Conservation (phyloP, 2,888 invertebrate species). For the Entomobrya proxima region DNA sequence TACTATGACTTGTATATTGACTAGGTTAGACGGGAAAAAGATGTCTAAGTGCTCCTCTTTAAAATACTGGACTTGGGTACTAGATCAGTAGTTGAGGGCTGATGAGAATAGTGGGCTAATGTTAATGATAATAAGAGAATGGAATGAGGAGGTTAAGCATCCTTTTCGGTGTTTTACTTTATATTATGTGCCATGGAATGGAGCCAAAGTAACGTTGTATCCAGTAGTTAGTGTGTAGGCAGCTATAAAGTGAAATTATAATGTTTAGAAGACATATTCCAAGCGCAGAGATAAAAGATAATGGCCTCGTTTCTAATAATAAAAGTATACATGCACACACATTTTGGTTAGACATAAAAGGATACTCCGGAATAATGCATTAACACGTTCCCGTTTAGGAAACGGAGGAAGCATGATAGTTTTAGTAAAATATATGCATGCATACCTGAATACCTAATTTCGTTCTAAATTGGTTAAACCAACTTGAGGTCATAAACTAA, state of each 20-base stretch:
- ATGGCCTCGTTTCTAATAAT: slow-evolving; percentile 52
- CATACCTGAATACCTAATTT: slow-evolving; percentile 57
- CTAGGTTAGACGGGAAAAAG: slow-evolving; percentile 4
- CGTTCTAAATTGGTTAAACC: slow-evolving; percentile 55
- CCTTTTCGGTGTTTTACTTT: slow-evolving; percentile 32
- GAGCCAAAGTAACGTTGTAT: slow-evolving; percentile 34
- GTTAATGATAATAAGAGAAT: neutral
- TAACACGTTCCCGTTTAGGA: slow-evolving; percentile 26
- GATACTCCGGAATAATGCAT: slow-evolving; percentile 33
- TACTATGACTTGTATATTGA: slow-evolving; percentile 40
- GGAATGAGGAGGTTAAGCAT: slow-evolving; percentile 24
- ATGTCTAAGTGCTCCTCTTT: neutral
- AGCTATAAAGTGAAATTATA: neutral
- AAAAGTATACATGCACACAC: slow-evolving; percentile 25
- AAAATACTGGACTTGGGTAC: slow-evolving; percentile 50
- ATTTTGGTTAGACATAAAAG: neutral
- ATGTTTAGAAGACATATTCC: neutral
- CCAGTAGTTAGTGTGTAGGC: neutral
- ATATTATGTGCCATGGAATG: slow-evolving; percentile 48
- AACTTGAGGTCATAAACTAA: slow-evolving; percentile 58
- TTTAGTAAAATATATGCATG: neutral
- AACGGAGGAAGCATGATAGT: neutral
- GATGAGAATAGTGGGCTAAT: slow-evolving; percentile 18
- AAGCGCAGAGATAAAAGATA: slow-evolving; percentile 39
- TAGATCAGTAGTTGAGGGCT: slow-evolving; percentile 42